phyloP scores from a whole-genome alignment of 2,797 vertebrate genomes.

The Chelon auratus region DNA sequence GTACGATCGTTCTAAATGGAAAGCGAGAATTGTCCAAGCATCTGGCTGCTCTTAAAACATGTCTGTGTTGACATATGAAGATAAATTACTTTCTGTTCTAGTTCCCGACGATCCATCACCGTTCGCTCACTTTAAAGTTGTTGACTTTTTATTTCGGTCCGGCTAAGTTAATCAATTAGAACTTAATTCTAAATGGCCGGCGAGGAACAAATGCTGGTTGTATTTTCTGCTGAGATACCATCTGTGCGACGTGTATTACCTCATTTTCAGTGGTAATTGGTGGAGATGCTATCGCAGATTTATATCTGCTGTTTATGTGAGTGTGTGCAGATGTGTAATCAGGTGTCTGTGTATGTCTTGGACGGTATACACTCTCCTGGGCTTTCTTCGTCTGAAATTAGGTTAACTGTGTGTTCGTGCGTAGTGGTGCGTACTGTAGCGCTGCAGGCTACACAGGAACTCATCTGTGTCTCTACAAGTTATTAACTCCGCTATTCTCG shows the following conservation, averaged over 20 bases:
- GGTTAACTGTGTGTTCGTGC: conserved; percentile 23
- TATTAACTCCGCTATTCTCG: conserved; percentile 48
- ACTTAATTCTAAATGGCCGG: too few relatives aligned
- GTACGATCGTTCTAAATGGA: neutral
- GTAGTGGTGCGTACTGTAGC: conserved; percentile 9
- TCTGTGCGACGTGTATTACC: neutral
- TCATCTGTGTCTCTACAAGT: conserved; percentile 44
- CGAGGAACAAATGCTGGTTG: too few relatives aligned
- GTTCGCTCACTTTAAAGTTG: neutral
- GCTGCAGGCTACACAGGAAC: conserved; percentile 35
- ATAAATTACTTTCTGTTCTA: neutral
- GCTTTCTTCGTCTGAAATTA: conserved; percentile 34
- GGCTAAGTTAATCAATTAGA: neutral
- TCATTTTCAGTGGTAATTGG: neutral
- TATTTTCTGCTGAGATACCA: neutral
- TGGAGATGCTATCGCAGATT: neutral
- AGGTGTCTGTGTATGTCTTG: conserved; percentile 4
- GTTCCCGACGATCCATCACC: neutral
- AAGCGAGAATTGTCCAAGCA: neutral
- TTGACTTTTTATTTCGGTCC: conserved; percentile 1
- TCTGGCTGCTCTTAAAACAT: conserved; percentile 1
- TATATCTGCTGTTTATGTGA: conserved; percentile 2
- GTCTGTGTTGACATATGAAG: neutral
- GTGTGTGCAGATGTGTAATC: neutral
- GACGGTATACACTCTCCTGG: conserved; percentile 1